Evolutionary conservation across 1,140 invertebrate species (phyloP).

Genomic region (Diuraphis noxia): DNA sequence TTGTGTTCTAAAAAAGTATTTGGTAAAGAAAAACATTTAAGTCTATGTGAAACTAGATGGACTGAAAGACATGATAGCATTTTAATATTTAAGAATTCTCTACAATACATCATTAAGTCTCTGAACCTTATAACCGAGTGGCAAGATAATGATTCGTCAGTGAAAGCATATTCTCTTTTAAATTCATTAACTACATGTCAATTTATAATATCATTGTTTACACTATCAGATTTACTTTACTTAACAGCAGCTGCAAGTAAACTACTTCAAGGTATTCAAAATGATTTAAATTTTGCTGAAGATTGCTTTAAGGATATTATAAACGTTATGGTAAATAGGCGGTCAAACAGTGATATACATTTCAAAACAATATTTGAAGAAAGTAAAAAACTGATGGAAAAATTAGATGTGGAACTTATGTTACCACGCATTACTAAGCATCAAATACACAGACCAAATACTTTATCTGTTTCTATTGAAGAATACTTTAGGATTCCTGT

Average conservation of each 20-base stretch:
- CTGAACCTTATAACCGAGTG: slow-evolving; percentile 4
- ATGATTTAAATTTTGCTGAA: background rate
- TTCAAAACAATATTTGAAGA: background rate
- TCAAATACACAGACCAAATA: too few relatives aligned
- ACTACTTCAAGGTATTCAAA: slow-evolving; percentile 17
- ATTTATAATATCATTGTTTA: background rate
- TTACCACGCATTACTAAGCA: too few relatives aligned
- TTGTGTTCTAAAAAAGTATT: slow-evolving; percentile 8
- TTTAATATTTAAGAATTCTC: slow-evolving; percentile 22
- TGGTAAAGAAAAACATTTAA: slow-evolving; percentile 7
- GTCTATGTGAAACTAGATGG: slow-evolving; percentile 2
- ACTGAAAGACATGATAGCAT: background rate
- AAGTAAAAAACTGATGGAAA: background rate
- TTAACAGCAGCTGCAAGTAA: background rate
- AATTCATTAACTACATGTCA: slow-evolving; percentile 5
- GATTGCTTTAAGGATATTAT: slow-evolving; percentile 2
- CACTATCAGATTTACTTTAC: slow-evolving; percentile 12
- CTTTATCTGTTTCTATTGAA: too few relatives aligned
- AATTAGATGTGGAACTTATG: background rate
- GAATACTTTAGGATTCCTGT: too few relatives aligned
- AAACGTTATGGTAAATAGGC: background rate
- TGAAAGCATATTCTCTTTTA: slow-evolving; percentile 5
- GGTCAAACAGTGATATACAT: background rate
- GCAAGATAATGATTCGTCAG: background rate
- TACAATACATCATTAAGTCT: background rate